phyloP scores from a whole-genome alignment of 2,888 invertebrate genomes.

The Anthoptus insignis region DNA sequence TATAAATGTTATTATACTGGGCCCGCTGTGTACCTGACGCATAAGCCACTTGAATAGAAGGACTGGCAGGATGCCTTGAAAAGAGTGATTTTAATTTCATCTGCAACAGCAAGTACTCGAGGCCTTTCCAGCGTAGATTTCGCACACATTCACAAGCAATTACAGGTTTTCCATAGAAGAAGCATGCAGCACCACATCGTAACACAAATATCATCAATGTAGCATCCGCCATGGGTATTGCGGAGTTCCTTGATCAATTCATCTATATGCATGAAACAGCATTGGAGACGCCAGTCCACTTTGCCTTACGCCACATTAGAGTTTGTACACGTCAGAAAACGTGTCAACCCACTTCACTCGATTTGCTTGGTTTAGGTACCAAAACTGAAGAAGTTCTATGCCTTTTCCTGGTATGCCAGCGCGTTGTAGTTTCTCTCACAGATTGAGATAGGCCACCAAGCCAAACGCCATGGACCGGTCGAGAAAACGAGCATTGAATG shows the following conservation, averaged over 20 bases:
- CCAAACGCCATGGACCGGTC: too few species aligned
- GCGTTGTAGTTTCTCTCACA: background rate
- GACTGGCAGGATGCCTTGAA: too few species aligned
- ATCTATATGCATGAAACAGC: background rate
- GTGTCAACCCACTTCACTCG: conserved; percentile 13
- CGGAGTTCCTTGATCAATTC: background rate
- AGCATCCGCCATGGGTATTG: conserved; percentile 1
- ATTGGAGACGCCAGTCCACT: background rate
- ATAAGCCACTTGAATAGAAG: too few species aligned
- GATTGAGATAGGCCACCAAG: background rate
- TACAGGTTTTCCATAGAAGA: background rate
- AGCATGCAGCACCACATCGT: background rate
- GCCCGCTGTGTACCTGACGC: too few species aligned
- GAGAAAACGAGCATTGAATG: too few species aligned
- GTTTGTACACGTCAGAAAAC: conserved; percentile 8
- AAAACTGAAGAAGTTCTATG: background rate
- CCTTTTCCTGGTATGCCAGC: background rate
- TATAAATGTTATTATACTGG: too few species aligned
- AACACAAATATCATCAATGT: background rate
- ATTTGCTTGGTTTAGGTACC: conserved; percentile 6
- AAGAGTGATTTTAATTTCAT: too few species aligned
- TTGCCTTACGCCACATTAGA: conserved; percentile 14
- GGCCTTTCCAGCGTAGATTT: background rate
- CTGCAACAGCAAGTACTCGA: too few species aligned
- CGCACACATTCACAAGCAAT: background rate